Percentiles rank a stretch among this genome's conserved stretches.
These are phyloP conservation scores for Nasalis larvatus DNA, from an alignment of 2,113 vertebrate genomes.

Conservation along the genomic window DNA sequence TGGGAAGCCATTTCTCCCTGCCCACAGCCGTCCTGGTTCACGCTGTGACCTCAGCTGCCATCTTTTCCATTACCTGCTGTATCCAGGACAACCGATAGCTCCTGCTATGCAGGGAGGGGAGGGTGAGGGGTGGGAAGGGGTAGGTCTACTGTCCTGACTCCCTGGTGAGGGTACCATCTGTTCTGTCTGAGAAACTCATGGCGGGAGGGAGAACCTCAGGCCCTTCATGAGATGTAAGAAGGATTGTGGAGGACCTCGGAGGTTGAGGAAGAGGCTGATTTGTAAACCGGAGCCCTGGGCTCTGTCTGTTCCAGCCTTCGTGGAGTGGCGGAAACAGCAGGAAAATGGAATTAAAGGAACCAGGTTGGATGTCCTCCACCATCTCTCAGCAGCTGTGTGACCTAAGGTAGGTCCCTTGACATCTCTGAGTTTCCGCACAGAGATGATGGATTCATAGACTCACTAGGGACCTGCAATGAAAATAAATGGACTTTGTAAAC, in stretches of 20 bases:
- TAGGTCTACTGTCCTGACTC: neutral
- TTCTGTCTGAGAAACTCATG: neutral
- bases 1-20: neutral
- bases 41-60: neutral
- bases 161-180: neutral
- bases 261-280: neutral
- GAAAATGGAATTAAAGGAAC: neutral
- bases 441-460: neutral
- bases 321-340: neutral
- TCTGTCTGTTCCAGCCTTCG: neutral
- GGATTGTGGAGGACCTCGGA: neutral
- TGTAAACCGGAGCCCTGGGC: neutral
- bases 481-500: neutral
- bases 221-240: neutral
- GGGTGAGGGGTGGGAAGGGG: neutral
- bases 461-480: neutral
- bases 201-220: neutral
- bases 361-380: neutral
- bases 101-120: neutral
- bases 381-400: neutral
- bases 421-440: neutral
- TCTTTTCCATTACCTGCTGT: neutral
- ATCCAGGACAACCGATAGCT: slow-evolving; percentile 29
- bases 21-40: neutral
- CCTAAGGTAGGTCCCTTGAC: neutral